These are phyloP conservation scores for Prunella himalayana DNA, from an alignment of 2,113 vertebrate genomes.

Conservation along the genomic window DNA sequence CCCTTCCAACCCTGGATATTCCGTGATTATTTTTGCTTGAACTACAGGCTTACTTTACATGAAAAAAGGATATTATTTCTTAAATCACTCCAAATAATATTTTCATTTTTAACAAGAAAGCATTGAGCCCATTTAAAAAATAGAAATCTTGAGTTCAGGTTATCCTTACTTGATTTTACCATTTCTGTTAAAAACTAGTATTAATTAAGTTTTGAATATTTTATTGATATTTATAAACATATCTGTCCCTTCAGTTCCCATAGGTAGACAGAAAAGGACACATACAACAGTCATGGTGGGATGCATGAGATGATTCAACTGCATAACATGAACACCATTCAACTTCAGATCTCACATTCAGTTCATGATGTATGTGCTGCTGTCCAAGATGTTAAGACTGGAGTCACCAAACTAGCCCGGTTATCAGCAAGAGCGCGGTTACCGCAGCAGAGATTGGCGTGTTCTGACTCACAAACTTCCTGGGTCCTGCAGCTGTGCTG, in stretches of 20 bases:
- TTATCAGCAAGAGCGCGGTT: neutral
- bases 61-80: neutral
- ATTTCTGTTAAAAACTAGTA: neutral
- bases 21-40: neutral
- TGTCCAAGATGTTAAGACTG: neutral
- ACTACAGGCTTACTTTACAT: neutral
- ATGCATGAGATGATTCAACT: neutral
- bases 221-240: neutral
- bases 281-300: neutral
- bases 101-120: constrained; percentile 21
- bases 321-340: rapidly evolving
- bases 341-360: neutral
- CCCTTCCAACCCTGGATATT: neutral
- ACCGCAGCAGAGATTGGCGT: neutral
- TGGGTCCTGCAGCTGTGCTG: neutral
- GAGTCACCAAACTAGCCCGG: rapidly evolving
- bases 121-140: constrained; percentile 16
- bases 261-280: neutral
- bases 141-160: neutral
- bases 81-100: neutral
- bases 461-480: neutral
- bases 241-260: neutral
- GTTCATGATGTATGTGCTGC: neutral
- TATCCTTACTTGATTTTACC: constrained; percentile 1
- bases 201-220: neutral